Evolutionary conservation across 2,113 vertebrate species (phyloP), one percentile per base, ranked within the genome.

Genomic region (Colinus virginianus): DNA sequence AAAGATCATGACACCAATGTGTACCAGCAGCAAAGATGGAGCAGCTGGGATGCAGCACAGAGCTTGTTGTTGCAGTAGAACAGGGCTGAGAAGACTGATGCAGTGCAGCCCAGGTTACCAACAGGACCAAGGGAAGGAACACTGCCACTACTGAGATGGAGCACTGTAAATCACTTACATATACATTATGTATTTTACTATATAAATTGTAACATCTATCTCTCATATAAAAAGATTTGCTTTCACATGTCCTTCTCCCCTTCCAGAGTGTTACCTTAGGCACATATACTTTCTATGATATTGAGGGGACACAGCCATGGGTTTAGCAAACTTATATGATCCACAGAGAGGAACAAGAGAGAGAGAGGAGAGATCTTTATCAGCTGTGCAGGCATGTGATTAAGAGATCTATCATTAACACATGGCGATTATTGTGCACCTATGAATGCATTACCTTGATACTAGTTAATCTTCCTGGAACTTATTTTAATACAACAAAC

Each of bases 141-240:
- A 2, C 1, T 76, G 63, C 16, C 75, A 76, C 1, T 7, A 4
- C 36, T 32, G 53, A 82, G 26, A 28, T 16, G 28, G 40, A 78
- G 36, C 1, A 8, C 2, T 0, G 0, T 2, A 43, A 6, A 12
- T 19, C 17, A 40, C 58, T 81, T 30, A 49, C 1, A 25, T 62
- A 59, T 6, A 56, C 42, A 34, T 12, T 1, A 23, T 6, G 3
- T 13, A 8, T 34, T 71, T 87, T 30, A 68, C 30, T n/a, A 23
- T 3, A 68, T 3, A 40, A 81, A 81, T 30, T 3, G n/a, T 3
- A 56, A 40, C 16, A 4, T 16, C 2, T 15, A 6, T 59, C 0
- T 71, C 67, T 74, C 45, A 30, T 28, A 43, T 15, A 42, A 28
- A 59, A 43, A 49, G 2, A 18, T 15, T 58, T 48, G 22, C 4